Evolutionary conservation across 2,113 vertebrate species (phyloP), one percentile per base, ranked within the genome.

Genomic region (Alectura lathami): DNA sequence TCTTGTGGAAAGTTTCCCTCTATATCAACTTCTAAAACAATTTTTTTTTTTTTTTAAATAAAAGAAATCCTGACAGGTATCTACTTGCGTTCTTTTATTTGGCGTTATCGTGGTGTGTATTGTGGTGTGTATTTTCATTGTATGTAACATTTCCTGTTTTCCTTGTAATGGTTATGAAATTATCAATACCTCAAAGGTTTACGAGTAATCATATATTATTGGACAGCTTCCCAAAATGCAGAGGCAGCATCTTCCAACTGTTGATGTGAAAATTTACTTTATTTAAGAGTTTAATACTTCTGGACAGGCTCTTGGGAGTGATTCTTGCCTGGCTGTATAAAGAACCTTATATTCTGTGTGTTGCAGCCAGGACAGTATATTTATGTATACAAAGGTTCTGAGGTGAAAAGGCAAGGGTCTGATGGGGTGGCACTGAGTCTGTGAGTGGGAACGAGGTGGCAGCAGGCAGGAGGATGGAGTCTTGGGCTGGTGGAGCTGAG

Each of bases 401-500:
- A 48, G 47, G 18, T 36, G 15, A 27, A 34, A 85, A 56, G 8
- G 9, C 45, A 60, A 59, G 15, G 32, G 4, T 5, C 29, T 77
- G 50, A 13, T 30, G 50, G 6, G 0, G 12, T 51, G 67, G 67
- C 17, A 50, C 13, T 38, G n/a, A 29, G 0, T 40, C 27, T 45
- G 36, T 16, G 11, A 50, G 6, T 12, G 17, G 36, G 50, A 73
- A 56, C 40, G 12, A 24, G 1, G 0, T 57, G 17, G n/a, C 64
- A 62, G 23, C 8, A 11, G 42, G 29, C 22, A 59, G 29, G 30
- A 53, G 23, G 15, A n/a, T n/a, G n/a, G 51, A 59, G 13, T 38
- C 13, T 47, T 43, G 47, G 56, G 29, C 34, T n/a, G 32, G 1
- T 3, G 30, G 5, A 70, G 54, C 9, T 0, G 0, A 50, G 51